Percentiles rank a stretch among this genome's conserved stretches.
Conservation (phyloP, 2,113 vertebrate species). For the Amphiprion percula region DNA sequence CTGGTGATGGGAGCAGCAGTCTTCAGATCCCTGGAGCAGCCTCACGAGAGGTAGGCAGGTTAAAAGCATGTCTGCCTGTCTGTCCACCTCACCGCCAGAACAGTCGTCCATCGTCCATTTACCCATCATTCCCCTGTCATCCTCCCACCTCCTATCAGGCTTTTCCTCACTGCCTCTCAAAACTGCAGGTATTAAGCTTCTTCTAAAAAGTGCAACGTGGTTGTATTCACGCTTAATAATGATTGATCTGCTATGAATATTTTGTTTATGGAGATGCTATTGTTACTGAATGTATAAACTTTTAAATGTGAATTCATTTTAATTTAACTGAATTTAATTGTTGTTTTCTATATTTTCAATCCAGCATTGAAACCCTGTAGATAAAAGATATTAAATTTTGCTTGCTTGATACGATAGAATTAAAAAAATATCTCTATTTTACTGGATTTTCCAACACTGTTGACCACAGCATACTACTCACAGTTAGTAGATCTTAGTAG, state of each 20-base stretch:
- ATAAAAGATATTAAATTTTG: no score
- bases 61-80: background rate
- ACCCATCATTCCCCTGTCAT: background rate
- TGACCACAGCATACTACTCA: no score
- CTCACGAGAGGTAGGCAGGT: conserved; percentile 87
- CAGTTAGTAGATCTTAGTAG: background rate
- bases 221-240: background rate
- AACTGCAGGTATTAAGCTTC: background rate
- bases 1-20: conserved; percentile 95
- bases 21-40: conserved; percentile 95
- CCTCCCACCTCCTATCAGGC: background rate
- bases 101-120: background rate
- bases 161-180: background rate
- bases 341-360: background rate
- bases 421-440: no score
- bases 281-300: background rate
- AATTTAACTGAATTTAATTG: background rate
- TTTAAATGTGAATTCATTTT: background rate
- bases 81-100: background rate
- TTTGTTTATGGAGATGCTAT: background rate
- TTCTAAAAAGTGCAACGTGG: background rate
- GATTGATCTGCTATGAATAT: background rate
- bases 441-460: no score
- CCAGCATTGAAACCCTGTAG: no score
- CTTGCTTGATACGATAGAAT: no score